Evolutionary conservation across 92 coral and sea anemone species (phyloP).

Genomic region (Porites divaricata): DNA sequence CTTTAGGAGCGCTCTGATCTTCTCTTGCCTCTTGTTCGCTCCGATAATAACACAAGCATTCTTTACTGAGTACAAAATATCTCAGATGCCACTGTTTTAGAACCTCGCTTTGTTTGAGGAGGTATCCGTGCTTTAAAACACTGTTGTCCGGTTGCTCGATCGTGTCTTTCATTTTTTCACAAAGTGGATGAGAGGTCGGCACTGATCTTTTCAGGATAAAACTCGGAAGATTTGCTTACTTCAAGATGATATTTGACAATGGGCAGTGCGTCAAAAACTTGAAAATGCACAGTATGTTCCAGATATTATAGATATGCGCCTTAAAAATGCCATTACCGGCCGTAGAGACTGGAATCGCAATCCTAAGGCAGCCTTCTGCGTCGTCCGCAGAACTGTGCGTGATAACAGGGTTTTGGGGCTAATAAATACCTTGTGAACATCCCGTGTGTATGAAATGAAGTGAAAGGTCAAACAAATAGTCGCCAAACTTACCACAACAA

Average conservation of each 20-base stretch:
- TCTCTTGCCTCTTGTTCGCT: slow-evolving; percentile 63
- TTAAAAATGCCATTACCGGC: neutral
- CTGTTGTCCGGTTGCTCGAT: neutral
- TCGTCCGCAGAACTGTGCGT: no score
- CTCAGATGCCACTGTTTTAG: slow-evolving; percentile 85
- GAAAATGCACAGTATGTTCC: neutral
- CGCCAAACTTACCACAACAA: neutral
- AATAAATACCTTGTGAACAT: neutral
- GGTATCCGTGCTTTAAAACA: slow-evolving; percentile 70
- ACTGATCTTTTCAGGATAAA: no score
- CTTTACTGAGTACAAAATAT: slow-evolving; percentile 84
- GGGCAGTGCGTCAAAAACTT: neutral
- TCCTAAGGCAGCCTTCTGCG: no score
- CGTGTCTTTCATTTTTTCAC: neutral
- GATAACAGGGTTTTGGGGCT: neutral
- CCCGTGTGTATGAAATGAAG: neutral
- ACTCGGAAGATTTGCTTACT: no score
- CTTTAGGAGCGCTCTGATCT: slow-evolving; percentile 64
- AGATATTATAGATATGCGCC: neutral
- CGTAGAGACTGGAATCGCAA: no score
- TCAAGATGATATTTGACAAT: no score
- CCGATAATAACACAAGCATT: slow-evolving; percentile 84
- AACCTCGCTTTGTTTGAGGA: slow-evolving; percentile 84
- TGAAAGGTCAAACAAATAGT: neutral
- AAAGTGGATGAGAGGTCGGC: neutral